A percentile compares a stretch with the other conserved stretches of the same genome.
phyloP scores from a whole-genome alignment of 2,797 vertebrate species.

The Hippoglossus hippoglossus region DNA sequence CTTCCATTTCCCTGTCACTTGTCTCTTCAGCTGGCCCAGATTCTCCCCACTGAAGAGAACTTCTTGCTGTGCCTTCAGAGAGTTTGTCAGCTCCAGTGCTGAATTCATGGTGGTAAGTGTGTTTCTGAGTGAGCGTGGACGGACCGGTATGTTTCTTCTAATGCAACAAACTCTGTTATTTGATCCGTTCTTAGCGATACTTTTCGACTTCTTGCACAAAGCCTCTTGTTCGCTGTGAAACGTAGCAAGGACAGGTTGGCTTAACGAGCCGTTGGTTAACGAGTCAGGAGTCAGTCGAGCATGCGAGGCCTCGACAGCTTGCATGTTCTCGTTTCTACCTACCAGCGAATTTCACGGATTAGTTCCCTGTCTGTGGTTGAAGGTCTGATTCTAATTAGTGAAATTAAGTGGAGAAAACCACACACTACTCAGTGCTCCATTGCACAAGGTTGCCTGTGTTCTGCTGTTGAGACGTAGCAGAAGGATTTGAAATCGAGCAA shows the following conservation, averaged over 20 bases:
- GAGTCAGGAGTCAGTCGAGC: slow-evolving; percentile 26
- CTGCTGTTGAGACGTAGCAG: slow-evolving; percentile 3
- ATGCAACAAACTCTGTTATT: slow-evolving; percentile 5
- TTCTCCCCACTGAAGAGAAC: slow-evolving; percentile 97
- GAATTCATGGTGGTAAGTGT: slow-evolving; percentile 95
- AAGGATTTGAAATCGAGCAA: not conserved
- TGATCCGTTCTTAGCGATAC: slow-evolving; percentile 15
- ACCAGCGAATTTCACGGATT: slow-evolving; percentile 40
- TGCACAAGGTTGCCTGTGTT: slow-evolving; percentile 18
- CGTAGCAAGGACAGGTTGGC: slow-evolving; percentile 4
- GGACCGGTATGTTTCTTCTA: not conserved
- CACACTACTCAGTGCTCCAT: slow-evolving; percentile 2
- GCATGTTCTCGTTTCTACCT: slow-evolving; percentile 23
- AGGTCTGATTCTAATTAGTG: slow-evolving; percentile 28
- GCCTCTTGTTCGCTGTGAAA: slow-evolving; percentile 14
- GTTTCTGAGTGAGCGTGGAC: slow-evolving; percentile 15
- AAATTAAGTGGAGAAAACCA: slow-evolving; percentile 25
- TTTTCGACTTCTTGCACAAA: slow-evolving; percentile 8
- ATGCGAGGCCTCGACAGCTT: slow-evolving; percentile 11
- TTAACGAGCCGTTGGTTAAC: slow-evolving; percentile 10
- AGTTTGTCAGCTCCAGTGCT: slow-evolving; percentile 93
- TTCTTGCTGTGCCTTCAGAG: slow-evolving; percentile 95
- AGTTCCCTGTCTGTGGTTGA: slow-evolving; percentile 25
- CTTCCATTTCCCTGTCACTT: slow-evolving; percentile 58
- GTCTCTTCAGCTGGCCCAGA: slow-evolving; percentile 91